Base-by-base conservation (phyloP, 2,888 invertebrate species). In the Amblyjoppa proteus region DNA sequence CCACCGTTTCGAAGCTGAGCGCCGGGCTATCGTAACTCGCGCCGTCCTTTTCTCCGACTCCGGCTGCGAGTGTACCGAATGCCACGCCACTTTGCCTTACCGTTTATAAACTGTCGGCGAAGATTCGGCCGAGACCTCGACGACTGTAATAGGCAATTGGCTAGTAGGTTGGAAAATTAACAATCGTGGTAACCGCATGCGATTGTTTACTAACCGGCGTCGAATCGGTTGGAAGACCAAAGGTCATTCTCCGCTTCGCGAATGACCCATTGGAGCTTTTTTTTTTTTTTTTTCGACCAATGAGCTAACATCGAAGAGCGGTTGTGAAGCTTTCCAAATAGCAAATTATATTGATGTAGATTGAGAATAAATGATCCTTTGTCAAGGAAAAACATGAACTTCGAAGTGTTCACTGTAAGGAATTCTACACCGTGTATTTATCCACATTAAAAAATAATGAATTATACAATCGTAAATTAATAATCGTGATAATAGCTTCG, bases 1-100 rank as follows among this genome's bases (percentile, higher is more conserved):
- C 75, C 83, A 64, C 79, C 81, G 71, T 83, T 83, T 75, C 81
- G 56, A 83, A 79, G 83, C 79, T 70, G 82, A 85, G 82, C 81
- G 82, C 85, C 85, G 81, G 85, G 78, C 81, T 70, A 84, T 78
- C 81, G 78, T 51, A 51, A 38, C 51, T 68, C 74, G 25, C 31
- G 11, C 31, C 58, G 16, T 45, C 61, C 49, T 49, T 45, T 49
- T 45, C 66, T 70, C 70, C 64, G 34, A 64, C 64, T 64, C 64
- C 45, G 45, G 16, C 45, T 49, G 45, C 45, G 4, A 16, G 41
- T 75, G 45, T 20, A 34, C 31, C 64, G n/a, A 41, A 51, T 75
- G 75, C 64, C 64, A 64, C 64, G 49, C 64, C 75, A 66, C 64
- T 75, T 75, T 49, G 51, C 28, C 75, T 64, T 25, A 25, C 13